Base-by-base conservation (phyloP, 2,888 invertebrate genomes). In the Apamea epomidion region DNA sequence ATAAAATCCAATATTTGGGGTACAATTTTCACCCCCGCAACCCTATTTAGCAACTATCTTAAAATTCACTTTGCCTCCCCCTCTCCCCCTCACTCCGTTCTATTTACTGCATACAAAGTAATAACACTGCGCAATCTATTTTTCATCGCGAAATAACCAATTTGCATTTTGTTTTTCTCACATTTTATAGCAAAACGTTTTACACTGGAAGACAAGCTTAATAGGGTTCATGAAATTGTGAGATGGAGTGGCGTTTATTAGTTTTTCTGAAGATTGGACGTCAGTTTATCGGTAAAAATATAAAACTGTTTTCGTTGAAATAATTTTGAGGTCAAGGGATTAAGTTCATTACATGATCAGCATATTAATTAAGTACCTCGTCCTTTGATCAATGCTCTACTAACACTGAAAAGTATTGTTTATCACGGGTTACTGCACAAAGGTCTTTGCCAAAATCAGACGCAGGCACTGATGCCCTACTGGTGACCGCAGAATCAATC, bases 71-170 rank as follows among this genome's bases (percentile, higher is more conserved):
- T 87, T 85, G 60, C 76, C 81, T 78, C 16, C 12, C 12, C 58
- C 80, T 25, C 16, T 5, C 42, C 16, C 37, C 16, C 65, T 6
- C 69, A 51, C 78, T 71, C 81, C 81, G 79, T 83, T 65, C 81
- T 82, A 82, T 80, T 83, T 88, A 85, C 86, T 87, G 84, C 90
- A 84, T 87, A 84, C 82, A 82, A 87, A 81, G 82, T 84, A 83
- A 85, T 88, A 82, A 85, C 84, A 70, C 64, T 83, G 78, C 83
- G 83, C 86, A 88, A 88, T 91, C 87, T 88, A 89, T 86, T 87
- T 89, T 88, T 86, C 89, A 88, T 87, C 78, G 82, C 45, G 48
- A 81, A 84, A 87, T 84, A 88, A 86, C 74, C 79, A 84, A 86
- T 88, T 88, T 78, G 79, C 86, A 87, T 89, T 87, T 86, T 84